phyloP scores from a whole-genome alignment of 2,888 invertebrate genomes.

The Caenorhabditis sulstoni region DNA sequence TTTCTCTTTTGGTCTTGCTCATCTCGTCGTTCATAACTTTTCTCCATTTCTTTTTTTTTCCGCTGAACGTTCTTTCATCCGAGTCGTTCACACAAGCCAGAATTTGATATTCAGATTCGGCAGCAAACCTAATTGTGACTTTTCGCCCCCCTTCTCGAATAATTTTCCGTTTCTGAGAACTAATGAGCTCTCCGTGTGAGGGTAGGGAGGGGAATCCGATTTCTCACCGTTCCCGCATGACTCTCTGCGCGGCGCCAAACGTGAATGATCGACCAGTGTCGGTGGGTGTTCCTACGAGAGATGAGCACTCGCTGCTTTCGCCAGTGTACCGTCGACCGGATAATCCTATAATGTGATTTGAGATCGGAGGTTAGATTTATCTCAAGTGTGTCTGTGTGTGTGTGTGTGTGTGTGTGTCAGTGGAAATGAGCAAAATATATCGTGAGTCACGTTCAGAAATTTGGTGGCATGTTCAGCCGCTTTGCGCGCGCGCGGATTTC shows the following conservation, averaged over 20 bases:
- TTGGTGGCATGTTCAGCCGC: too few relatives aligned
- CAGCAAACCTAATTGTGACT: too few relatives aligned
- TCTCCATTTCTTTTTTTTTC: too few relatives aligned
- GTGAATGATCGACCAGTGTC: slow-evolving; percentile 76
- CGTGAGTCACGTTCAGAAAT: too few relatives aligned
- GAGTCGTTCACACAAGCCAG: too few relatives aligned
- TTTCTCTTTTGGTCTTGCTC: not conserved
- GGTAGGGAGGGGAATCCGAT: not conserved
- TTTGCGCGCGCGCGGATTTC: too few relatives aligned
- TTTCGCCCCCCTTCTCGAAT: not conserved
- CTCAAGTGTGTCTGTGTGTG: not conserved
- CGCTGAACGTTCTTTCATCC: slow-evolving; percentile 32
- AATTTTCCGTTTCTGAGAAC: too few relatives aligned
- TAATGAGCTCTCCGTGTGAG: too few relatives aligned
- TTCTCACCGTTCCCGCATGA: slow-evolving; percentile 70
- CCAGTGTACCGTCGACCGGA: slow-evolving; percentile 77
- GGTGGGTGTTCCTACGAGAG: slow-evolving; percentile 79
- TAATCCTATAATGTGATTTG: slow-evolving; percentile 60
- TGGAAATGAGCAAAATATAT: not conserved
- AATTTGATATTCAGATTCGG: too few relatives aligned
- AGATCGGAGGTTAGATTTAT: not conserved
- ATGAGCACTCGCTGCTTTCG: slow-evolving; percentile 79
- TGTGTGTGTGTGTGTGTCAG: not conserved
- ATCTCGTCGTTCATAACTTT: not conserved
- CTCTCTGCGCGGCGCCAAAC: slow-evolving; percentile 69